Conservation (phyloP, 2,797 vertebrate genomes). For the Ibycter americanus region DNA sequence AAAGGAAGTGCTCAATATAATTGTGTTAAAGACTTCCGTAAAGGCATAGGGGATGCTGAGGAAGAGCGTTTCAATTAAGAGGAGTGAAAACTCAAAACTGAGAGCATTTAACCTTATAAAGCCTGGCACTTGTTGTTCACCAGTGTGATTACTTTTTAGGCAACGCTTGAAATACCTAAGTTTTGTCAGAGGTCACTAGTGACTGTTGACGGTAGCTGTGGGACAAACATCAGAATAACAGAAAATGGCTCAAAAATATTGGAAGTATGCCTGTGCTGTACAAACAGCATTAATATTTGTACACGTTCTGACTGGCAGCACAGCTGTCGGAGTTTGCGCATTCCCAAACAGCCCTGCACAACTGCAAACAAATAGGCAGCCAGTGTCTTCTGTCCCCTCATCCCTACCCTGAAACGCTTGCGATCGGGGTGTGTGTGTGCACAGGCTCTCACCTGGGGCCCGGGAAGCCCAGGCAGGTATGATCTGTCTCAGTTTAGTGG, state of each 20-base stretch:
- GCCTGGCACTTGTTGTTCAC: neutral
- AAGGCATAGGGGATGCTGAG: constrained; percentile 5
- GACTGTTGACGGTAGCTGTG: neutral
- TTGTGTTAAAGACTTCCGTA: constrained; percentile 16
- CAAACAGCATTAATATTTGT: neutral
- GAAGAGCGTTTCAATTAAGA: constrained; percentile 30
- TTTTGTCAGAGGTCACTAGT: neutral
- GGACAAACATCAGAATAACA: neutral
- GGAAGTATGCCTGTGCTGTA: neutral
- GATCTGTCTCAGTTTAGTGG: neutral
- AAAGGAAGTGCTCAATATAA: constrained; percentile 22
- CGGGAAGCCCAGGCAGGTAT: fast-evolving
- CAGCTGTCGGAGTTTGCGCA: neutral
- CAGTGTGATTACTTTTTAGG: neutral
- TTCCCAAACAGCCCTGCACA: neutral
- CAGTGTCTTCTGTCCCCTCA: neutral
- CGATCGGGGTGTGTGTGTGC: fast-evolving
- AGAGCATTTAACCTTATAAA: neutral
- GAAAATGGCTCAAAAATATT: neutral
- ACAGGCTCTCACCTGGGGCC: neutral
- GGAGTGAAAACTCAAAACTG: constrained; percentile 23
- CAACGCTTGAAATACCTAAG: neutral
- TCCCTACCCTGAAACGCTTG: no score
- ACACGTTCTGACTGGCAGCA: neutral
- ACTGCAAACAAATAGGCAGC: neutral